phyloP scores from a whole-genome alignment of 2,888 invertebrate genomes.

The Pandemis corylana region DNA sequence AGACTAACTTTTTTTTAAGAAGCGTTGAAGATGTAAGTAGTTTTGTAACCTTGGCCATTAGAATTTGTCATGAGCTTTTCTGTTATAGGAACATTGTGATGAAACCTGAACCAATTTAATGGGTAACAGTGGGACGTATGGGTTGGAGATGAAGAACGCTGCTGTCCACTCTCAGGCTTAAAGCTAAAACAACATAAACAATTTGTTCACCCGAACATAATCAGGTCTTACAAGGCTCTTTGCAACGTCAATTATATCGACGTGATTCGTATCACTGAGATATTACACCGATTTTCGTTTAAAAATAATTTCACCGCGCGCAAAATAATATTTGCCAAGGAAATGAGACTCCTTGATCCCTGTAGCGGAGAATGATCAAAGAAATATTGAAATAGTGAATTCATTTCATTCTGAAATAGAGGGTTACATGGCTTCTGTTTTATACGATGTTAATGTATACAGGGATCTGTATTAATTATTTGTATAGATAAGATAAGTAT shows the following conservation, averaged over 20 bases:
- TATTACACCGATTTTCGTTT: constrained; percentile 29
- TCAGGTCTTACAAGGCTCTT: background rate
- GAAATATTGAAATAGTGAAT: constrained; percentile 37
- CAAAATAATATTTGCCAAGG: constrained; percentile 45
- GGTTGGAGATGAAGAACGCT: too few species aligned
- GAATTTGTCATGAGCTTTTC: too few species aligned
- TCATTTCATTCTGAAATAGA: background rate
- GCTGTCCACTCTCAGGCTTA: too few species aligned
- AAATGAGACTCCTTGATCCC: constrained; percentile 53
- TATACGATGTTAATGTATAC: background rate
- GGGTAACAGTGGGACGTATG: too few species aligned
- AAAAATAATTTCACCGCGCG: constrained; percentile 42
- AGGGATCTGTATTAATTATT: too few species aligned
- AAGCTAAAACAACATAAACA: background rate
- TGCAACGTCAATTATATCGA: background rate
- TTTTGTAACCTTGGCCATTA: too few species aligned
- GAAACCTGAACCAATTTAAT: too few species aligned
- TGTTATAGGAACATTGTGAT: too few species aligned
- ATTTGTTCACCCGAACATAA: constrained; percentile 6
- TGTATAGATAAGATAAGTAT: too few species aligned
- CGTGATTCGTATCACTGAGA: background rate
- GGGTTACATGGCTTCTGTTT: background rate
- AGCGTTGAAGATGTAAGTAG: too few species aligned
- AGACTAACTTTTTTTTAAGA: too few species aligned
- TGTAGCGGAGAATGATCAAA: constrained; percentile 55